Conservation (phyloP, 2,888 invertebrate species). For the Lasius platythorax region DNA sequence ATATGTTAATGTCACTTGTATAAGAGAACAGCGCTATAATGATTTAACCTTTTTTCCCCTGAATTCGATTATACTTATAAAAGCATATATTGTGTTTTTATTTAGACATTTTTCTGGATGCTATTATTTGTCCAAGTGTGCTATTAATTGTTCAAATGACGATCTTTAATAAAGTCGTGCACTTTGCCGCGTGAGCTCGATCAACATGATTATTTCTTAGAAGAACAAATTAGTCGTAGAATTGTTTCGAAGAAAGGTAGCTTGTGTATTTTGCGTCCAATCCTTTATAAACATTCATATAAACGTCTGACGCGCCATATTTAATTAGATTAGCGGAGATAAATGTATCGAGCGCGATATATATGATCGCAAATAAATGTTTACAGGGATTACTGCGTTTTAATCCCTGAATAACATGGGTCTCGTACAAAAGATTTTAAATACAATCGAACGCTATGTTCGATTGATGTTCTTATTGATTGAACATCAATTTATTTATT, state of each 20-base stretch:
- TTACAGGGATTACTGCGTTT: not conserved
- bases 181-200: not conserved
- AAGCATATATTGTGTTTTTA: not conserved
- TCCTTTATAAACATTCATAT: constrained; percentile 2
- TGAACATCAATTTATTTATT: not conserved
- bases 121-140: not conserved
- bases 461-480: not conserved
- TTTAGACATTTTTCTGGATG: not conserved
- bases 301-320: not conserved
- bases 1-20: too few relatives aligned
- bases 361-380: not conserved
- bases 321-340: not conserved
- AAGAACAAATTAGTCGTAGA: not conserved
- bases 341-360: not conserved
- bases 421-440: not conserved
- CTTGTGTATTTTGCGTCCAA: not conserved
- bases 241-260: not conserved
- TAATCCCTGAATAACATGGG: not conserved
- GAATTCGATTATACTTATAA: not conserved
- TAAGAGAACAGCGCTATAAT: not conserved
- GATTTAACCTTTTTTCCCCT: not conserved
- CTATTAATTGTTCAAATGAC: not conserved
- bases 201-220: not conserved
- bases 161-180: not conserved
- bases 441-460: not conserved